Percentiles rank a stretch among this genome's conserved stretches.
Conservation (phyloP, 2,888 invertebrate species). For the Palloptera scutellata region DNA sequence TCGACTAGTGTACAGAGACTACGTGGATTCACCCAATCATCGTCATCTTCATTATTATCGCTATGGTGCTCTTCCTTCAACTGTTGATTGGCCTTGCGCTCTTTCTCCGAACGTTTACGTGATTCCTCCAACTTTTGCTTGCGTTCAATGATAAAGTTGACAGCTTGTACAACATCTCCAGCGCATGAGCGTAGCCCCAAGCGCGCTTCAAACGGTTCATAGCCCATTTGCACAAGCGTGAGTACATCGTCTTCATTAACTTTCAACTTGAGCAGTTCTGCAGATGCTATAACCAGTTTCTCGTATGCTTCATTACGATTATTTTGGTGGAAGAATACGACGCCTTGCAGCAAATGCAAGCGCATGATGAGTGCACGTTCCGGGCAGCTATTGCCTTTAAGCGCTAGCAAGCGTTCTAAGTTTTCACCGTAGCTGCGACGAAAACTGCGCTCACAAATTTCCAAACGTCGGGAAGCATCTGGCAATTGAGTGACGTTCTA, state of each 20-base stretch:
- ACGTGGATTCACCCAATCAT: conserved; percentile 61
- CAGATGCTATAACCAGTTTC: conserved; percentile 71
- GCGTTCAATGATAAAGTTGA: conserved; percentile 71
- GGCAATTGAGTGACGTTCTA: conserved; percentile 73
- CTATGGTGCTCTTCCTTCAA: conserved; percentile 33
- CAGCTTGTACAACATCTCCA: conserved; percentile 70
- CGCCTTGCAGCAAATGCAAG: conserved; percentile 80
- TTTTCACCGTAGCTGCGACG: conserved; percentile 73
- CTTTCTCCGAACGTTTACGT: conserved; percentile 66
- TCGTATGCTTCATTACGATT: conserved; percentile 70
- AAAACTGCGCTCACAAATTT: conserved; percentile 73
- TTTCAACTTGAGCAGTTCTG: conserved; percentile 71
- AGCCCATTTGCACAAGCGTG: conserved; percentile 71
- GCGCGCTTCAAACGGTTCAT: conserved; percentile 73
- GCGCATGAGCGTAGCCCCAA: conserved; percentile 71
- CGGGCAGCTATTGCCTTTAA: conserved; percentile 70
- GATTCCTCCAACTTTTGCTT: conserved; percentile 66
- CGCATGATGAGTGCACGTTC: conserved; percentile 80
- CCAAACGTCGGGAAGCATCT: conserved; percentile 76
- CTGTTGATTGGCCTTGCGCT: conserved; percentile 60
- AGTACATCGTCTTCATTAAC: conserved; percentile 68
- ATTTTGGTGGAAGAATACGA: conserved; percentile 81
- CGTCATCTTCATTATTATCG: conserved; percentile 33
- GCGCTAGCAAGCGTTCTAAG: conserved; percentile 69
- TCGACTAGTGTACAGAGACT: conserved; percentile 66